Evolutionary conservation across 2,888 invertebrate species (phyloP).

Genomic region (Heliconius charithonia): DNA sequence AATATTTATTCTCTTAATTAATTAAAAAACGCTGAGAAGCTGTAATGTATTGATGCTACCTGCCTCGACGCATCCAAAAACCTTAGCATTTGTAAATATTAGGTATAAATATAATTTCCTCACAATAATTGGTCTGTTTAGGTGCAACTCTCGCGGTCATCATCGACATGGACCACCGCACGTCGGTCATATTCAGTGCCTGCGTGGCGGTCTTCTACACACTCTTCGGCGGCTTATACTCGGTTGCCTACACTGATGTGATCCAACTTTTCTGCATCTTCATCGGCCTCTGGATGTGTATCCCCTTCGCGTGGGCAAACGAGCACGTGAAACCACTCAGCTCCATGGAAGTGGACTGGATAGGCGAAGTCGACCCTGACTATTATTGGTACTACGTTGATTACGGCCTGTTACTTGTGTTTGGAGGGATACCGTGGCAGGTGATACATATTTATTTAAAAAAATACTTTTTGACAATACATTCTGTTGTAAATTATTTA

Average conservation of each 20-base stretch:
- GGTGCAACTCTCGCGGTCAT: constrained; percentile 98
- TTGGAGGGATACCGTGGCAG: constrained; percentile 99
- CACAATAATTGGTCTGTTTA: constrained; percentile 58
- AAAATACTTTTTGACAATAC: too few relatives aligned
- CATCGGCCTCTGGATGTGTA: constrained; percentile 98
- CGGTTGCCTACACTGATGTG: constrained; percentile 99
- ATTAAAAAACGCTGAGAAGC: too few relatives aligned
- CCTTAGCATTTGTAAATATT: too few relatives aligned
- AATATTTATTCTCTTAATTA: too few relatives aligned
- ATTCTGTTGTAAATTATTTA: too few relatives aligned
- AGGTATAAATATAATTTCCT: too few relatives aligned
- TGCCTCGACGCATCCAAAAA: too few relatives aligned
- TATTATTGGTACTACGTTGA: constrained; percentile 94
- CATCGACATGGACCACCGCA: constrained; percentile 96
- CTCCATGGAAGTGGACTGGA: constrained; percentile 94
- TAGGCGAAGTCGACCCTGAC: constrained; percentile 88
- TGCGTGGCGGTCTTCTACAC: constrained; percentile 99
- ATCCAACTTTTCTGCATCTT: constrained; percentile 99
- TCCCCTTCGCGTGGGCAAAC: constrained; percentile 97
- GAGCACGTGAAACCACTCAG: constrained; percentile 92
- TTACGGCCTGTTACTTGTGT: constrained; percentile 93
- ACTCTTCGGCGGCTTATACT: constrained; percentile 98
- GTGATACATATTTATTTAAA: constrained; percentile 61
- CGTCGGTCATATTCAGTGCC: constrained; percentile 97
- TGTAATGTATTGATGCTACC: too few relatives aligned